Conservation (phyloP, 2,888 invertebrate species). For the Hoplodrina blanda region DNA sequence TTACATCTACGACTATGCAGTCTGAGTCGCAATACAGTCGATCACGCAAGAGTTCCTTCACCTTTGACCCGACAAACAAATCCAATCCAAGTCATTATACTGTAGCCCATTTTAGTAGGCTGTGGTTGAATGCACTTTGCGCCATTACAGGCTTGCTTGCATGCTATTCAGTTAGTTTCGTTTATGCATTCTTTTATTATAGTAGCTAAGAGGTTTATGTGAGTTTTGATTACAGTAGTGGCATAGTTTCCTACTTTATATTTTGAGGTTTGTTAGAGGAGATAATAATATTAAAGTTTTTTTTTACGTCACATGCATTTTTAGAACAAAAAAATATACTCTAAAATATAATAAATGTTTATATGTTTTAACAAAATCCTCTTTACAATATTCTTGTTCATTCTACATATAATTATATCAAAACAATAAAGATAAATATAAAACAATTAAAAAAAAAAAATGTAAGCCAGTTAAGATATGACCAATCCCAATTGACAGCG, state of each 20-base stretch:
- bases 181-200: constrained; percentile 26
- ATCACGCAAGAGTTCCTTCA: constrained; percentile 87
- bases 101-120: constrained; percentile 61
- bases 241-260: background rate
- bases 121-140: constrained; percentile 67
- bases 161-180: constrained; percentile 48
- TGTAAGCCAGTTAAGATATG: too few relatives aligned
- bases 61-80: constrained; percentile 84
- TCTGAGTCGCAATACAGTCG: constrained; percentile 75
- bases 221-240: constrained; percentile 9
- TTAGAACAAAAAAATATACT: too few relatives aligned
- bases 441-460: too few relatives aligned
- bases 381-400: too few relatives aligned
- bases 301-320: too few relatives aligned
- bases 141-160: constrained; percentile 54
- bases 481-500: too few relatives aligned
- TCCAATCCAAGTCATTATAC: constrained; percentile 71
- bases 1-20: constrained; percentile 80
- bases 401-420: too few relatives aligned
- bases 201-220: background rate
- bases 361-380: too few relatives aligned
- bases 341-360: too few relatives aligned
- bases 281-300: too few relatives aligned
- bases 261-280: background rate
- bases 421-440: too few relatives aligned